Evolutionary conservation across 1,140 invertebrate genomes (phyloP).

Genomic region (Aethina tumida): DNA sequence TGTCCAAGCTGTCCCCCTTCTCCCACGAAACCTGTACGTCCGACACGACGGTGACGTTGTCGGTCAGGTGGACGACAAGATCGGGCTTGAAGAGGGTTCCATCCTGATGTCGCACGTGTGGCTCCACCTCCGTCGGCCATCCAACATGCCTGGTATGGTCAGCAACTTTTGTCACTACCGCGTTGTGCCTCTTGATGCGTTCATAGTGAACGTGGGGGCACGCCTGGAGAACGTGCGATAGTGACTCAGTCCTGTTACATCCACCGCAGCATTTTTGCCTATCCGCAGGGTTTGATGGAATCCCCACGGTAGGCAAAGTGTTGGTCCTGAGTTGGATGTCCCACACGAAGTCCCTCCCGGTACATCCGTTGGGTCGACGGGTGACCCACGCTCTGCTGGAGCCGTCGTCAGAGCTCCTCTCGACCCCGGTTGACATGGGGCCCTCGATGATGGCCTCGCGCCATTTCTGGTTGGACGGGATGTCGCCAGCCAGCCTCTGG

Average conservation of each 20-base stretch:
- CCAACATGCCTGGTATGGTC: neutral
- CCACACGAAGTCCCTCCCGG: conserved; percentile 8
- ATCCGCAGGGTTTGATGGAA: too few relatives aligned
- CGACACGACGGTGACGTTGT: neutral
- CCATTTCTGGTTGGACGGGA: too few relatives aligned
- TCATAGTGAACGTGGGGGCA: conserved; percentile 13
- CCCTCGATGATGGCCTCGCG: too few relatives aligned
- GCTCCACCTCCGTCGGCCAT: conserved; percentile 10
- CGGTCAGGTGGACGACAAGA: neutral
- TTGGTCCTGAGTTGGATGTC: conserved; percentile 13
- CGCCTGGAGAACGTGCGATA: conserved; percentile 18
- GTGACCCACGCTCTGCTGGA: too few relatives aligned
- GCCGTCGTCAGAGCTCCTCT: too few relatives aligned
- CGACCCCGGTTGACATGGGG: too few relatives aligned
- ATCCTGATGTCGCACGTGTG: conserved; percentile 5
- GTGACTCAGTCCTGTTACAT: conserved; percentile 8
- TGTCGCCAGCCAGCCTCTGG: too few relatives aligned
- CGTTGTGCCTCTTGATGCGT: conserved; percentile 16
- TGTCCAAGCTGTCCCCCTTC: neutral
- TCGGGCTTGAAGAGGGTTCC: conserved; percentile 16
- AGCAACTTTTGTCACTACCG: conserved; percentile 5
- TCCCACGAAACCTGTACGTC: conserved; percentile 20
- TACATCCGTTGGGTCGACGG: conserved; percentile 7
- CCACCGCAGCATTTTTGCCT: too few relatives aligned
- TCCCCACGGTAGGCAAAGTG: conserved; percentile 5